Evolutionary conservation across 2,888 invertebrate species (phyloP).

Genomic region (Zelleria hepariella): DNA sequence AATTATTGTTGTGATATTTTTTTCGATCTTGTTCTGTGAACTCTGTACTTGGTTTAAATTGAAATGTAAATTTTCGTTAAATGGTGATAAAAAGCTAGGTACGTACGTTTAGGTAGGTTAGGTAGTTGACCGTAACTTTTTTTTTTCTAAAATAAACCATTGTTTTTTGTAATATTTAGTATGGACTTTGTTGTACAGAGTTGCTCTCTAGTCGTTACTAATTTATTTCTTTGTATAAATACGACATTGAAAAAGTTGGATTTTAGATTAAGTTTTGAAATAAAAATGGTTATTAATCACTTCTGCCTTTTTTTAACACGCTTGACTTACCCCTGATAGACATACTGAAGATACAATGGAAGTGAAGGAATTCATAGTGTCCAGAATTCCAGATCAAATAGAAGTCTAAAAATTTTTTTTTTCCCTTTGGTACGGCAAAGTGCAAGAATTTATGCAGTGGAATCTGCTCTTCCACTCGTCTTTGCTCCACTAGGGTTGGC

Average conservation of each 20-base stretch:
- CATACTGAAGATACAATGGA: too few relatives aligned
- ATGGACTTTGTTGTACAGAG: slow-evolving; percentile 34
- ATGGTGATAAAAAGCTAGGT: neutral
- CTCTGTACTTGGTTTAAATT: neutral
- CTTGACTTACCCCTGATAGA: too few relatives aligned
- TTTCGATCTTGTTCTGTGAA: neutral
- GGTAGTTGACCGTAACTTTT: neutral
- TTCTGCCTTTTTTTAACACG: slow-evolving; percentile 18
- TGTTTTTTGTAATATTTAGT: neutral
- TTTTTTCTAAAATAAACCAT: slow-evolving; percentile 8
- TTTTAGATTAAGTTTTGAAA: slow-evolving; percentile 60
- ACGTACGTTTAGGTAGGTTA: neutral
- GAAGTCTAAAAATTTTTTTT: too few relatives aligned
- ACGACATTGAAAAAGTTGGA: slow-evolving; percentile 42
- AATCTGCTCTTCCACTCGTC: too few relatives aligned
- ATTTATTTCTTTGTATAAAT: slow-evolving; percentile 44
- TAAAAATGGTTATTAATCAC: slow-evolving; percentile 53
- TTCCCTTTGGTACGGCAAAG: too few relatives aligned
- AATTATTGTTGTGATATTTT: neutral
- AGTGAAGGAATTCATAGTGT: too few relatives aligned
- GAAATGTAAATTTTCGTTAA: neutral
- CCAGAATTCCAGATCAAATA: too few relatives aligned
- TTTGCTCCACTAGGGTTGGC: too few relatives aligned
- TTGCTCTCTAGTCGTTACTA: slow-evolving; percentile 66
- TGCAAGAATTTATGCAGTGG: too few relatives aligned